Base-by-base conservation (phyloP, 2,113 vertebrate species). In the Chloropsis hardwickii region DNA sequence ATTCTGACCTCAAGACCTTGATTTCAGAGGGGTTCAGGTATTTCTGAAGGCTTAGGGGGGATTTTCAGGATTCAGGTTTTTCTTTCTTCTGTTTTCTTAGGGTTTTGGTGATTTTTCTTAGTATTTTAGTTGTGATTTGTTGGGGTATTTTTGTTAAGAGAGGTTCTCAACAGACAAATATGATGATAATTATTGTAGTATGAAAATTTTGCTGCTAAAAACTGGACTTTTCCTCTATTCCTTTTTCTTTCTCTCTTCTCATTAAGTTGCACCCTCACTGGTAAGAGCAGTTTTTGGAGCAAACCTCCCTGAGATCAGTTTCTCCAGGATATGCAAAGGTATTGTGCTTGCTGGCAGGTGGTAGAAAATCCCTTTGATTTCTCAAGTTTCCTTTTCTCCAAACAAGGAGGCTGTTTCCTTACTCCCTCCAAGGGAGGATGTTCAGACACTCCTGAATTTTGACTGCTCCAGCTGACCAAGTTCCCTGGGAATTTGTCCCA, bases 401-500 rank as follows among this genome's bases (percentile, higher is more conserved):
- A 23, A 58, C 5, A 20, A 53, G 29, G 37, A 72, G 50, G 54
- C 16, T 42, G 18, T 35, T 61, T 60, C 79, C n/a, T 31, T 23
- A n/a, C 40, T 51, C 31, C 35, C 44, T 23, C 14, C 14, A 8
- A 51, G 15, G 5, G 13, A 44, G 57, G 31, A 37, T 23, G 29
- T 21, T 91, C 45, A 50, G 57, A 19, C 27, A 17, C 29, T 86
- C 51, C 51, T 2, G 1, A 33, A 47, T 29, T 91, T 4, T 58
- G 48, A 4, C 28, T 0, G 4, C 53, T 76, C 45, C 31, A 44
- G 60, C 29, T 70, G 20, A 28, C 12, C 0, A 5, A 58, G 2
- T 31, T 37, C 74, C 58, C 70, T 72, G 78, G 66, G n/a, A 67
- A 27, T 33, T 53, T 57, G 27, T 47, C n/a, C 76, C 4, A 0